Evolutionary conservation across 1,140 invertebrate genomes (phyloP), one percentile per base, ranked within the genome.

Genomic region (Phymorhynchus buccinoides): DNA sequence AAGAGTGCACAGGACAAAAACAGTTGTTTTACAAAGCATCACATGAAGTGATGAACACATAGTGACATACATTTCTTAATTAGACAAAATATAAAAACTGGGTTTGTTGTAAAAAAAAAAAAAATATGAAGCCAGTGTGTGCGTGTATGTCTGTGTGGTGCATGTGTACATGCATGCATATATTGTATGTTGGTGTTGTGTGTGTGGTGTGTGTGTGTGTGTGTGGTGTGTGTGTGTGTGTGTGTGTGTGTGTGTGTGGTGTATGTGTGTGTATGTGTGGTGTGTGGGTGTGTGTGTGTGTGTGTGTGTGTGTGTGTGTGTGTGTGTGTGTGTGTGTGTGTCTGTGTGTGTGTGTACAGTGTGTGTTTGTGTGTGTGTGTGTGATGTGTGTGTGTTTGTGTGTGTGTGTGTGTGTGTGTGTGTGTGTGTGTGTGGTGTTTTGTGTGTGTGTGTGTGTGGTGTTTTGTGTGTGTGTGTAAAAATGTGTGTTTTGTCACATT

Each of bases 251-350:
- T n/a, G n/a, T n/a, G n/a, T n/a, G n/a, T n/a, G n/a, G n/a, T n/a
- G n/a, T n/a, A n/a, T n/a, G n/a, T n/a, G n/a, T n/a, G n/a, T n/a
- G n/a, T n/a, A n/a, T n/a, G n/a, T 7, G n/a, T 68, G 66, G 66
- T 6, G 9, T n/a, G 7, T 68, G 7, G 22, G 66, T 68, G 66
- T 12, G 66, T 68, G 7, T 27, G 27, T 68, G 66, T 68, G 66
- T 27, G 7, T 68, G 66, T 68, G 66, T 68, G 66, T 68, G 27
- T 27, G 27, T 68, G 7, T 27, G 27, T 27, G 27, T 68, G 66
- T 71, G 66, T 71, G 66, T 71, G 66, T 71, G 66, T 71, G 66
- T 71, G 66, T 71, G 66, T 71, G 66, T 71, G 66, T 71, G 66
- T 71, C 16, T 71, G 66, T 71, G 66, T 71, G 66, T 71, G 32